phyloP scores from a whole-genome alignment of 2,888 invertebrate species.

The Pyrrhosoma nymphula region DNA sequence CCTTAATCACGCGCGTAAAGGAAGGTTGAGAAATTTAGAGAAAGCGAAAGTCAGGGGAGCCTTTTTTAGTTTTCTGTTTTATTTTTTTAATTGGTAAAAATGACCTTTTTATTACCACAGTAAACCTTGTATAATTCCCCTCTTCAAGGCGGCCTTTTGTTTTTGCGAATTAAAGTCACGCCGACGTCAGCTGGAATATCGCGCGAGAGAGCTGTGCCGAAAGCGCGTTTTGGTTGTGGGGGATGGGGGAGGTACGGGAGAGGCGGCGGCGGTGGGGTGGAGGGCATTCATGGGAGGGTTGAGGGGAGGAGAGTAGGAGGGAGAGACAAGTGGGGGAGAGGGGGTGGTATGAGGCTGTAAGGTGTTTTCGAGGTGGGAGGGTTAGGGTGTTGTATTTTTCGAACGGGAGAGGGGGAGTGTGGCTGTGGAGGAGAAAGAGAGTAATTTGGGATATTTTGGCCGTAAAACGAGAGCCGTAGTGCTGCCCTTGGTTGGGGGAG shows the following conservation, averaged over 20 bases:
- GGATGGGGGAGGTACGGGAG: background rate
- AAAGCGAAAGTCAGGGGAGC: background rate
- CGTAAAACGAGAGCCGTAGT: background rate
- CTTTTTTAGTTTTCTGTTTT: background rate
- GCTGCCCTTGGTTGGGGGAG: background rate
- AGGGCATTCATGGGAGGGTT: background rate
- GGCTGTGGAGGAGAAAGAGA: background rate
- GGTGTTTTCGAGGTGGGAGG: background rate
- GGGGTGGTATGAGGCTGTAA: background rate
- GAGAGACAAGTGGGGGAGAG: background rate
- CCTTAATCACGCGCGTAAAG: background rate
- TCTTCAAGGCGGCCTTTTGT: background rate
- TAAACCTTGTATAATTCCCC: constrained; percentile 25
- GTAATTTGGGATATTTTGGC: constrained; percentile 31
- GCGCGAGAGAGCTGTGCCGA: background rate
- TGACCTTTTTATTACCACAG: constrained; percentile 7
- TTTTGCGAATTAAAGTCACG: constrained; percentile 22
- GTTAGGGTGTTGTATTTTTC: background rate
- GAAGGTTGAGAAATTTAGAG: background rate
- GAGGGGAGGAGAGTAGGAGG: background rate
- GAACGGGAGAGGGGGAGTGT: background rate
- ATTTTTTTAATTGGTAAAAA: background rate
- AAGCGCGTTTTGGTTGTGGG: background rate
- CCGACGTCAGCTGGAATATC: background rate
- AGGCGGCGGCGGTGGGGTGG: background rate